phyloP scores from a whole-genome alignment of 2,797 vertebrate genomes.

The Setipinna tenuifilis region DNA sequence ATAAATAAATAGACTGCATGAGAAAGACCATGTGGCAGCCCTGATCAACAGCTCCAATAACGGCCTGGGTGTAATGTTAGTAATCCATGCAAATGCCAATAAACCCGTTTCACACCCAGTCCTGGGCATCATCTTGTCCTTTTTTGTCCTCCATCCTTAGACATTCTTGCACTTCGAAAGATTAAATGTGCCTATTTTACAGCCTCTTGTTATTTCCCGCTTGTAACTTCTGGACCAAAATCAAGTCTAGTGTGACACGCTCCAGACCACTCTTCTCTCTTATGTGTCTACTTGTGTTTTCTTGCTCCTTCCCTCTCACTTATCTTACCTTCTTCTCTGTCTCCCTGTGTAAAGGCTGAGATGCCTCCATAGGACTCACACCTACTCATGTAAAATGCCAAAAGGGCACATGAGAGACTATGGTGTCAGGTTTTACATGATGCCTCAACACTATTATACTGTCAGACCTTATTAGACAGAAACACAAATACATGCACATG shows the following conservation, averaged over 20 bases:
- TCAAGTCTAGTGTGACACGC: neutral
- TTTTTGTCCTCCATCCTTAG: neutral
- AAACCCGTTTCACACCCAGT: neutral
- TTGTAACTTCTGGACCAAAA: neutral
- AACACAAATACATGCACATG: neutral
- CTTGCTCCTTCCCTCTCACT: neutral
- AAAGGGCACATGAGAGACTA: neutral
- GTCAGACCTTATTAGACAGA: neutral
- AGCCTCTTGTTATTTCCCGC: neutral
- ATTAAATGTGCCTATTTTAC: neutral
- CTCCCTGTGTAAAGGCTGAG: neutral
- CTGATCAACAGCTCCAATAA: neutral
- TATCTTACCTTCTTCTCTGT: too few species aligned
- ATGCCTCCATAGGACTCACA: neutral
- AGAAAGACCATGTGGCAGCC: neutral
- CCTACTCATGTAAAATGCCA: neutral
- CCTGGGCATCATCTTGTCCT: neutral
- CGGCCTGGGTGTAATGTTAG: neutral
- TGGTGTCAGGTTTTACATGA: conserved; percentile 2
- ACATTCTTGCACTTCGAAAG: neutral
- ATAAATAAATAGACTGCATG: too few species aligned
- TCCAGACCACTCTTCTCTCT: neutral
- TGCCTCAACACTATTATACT: neutral
- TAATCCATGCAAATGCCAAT: neutral
- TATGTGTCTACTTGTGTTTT: neutral